These are phyloP conservation scores for Serinus canaria DNA, from an alignment of 2,113 vertebrate genomes.

Conservation along the genomic window DNA sequence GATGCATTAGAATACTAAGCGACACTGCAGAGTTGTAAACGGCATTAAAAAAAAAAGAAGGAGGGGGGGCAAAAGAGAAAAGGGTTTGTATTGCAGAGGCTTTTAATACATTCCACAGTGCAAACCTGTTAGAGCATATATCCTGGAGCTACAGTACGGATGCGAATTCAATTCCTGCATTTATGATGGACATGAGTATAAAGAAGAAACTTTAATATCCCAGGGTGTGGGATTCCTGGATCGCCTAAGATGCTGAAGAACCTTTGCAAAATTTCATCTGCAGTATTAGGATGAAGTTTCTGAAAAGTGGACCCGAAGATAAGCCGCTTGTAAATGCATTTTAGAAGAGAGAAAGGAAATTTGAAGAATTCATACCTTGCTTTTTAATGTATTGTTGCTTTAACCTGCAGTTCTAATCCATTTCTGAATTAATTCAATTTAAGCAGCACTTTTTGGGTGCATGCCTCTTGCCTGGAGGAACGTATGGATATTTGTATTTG, in stretches of 20 bases:
- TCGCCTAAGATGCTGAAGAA: constrained; percentile 63
- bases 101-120: constrained; percentile 53
- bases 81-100: constrained; percentile 66
- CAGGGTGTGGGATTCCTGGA: constrained; percentile 58
- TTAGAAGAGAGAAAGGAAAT: constrained; percentile 51
- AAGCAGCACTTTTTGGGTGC: constrained; percentile 47
- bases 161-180: constrained; percentile 21
- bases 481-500: constrained; percentile 48
- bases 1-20: constrained; percentile 72
- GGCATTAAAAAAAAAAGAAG: constrained; percentile 30
- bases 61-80: background rate
- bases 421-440: constrained; percentile 55
- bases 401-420: constrained; percentile 59
- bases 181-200: constrained; percentile 48
- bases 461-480: constrained; percentile 49
- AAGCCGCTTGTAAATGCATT: constrained; percentile 31
- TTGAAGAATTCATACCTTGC: constrained; percentile 45
- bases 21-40: constrained; percentile 75
- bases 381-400: constrained; percentile 62
- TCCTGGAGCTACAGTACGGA: constrained; percentile 48
- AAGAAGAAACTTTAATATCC: constrained; percentile 78
- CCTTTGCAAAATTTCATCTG: constrained; percentile 42
- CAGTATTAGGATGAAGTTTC: constrained; percentile 62
- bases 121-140: constrained; percentile 71
- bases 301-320: constrained; percentile 54